Percentiles rank a stretch among this genome's conserved stretches.
Evolutionary conservation across 2,888 invertebrate genomes (phyloP).

Genomic region (Tenthredo notha): DNA sequence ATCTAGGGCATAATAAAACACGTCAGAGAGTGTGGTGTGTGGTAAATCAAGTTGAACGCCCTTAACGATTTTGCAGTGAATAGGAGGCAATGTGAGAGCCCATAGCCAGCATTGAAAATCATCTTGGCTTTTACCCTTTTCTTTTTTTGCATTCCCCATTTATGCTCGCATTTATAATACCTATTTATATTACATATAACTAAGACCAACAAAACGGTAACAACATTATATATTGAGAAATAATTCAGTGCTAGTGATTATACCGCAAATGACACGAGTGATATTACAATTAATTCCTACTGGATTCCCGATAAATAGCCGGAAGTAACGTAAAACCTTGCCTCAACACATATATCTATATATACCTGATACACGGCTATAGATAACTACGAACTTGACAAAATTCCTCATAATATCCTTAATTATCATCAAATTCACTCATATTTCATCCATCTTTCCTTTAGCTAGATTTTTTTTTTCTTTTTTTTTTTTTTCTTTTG

Average conservation of each 20-base stretch:
- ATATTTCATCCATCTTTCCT: not conserved
- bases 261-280: constrained; percentile 61
- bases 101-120: constrained; percentile 80
- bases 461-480: not conserved
- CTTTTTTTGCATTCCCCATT: constrained; percentile 58
- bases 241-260: constrained; percentile 62
- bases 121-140: constrained; percentile 65
- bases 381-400: constrained; percentile 67
- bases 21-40: constrained; percentile 62
- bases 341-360: constrained; percentile 59
- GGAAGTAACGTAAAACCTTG: constrained; percentile 78
- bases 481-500: not conserved
- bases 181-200: not conserved
- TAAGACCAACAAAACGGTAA: constrained; percentile 51
- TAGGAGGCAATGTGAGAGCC: constrained; percentile 80
- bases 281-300: constrained; percentile 66
- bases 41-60: constrained; percentile 78
- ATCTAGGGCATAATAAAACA: constrained; percentile 59
- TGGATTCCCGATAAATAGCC: constrained; percentile 72
- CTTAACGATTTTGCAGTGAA: constrained; percentile 82
- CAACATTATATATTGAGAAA: constrained; percentile 55
- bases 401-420: not conserved
- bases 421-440: not conserved
- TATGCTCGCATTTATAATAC: constrained; percentile 57
- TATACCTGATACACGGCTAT: constrained; percentile 63